Percentiles rank a stretch among this genome's conserved stretches.
phyloP scores from a whole-genome alignment of 1,140 invertebrate genomes.

The Lasioglossum baleicum region DNA sequence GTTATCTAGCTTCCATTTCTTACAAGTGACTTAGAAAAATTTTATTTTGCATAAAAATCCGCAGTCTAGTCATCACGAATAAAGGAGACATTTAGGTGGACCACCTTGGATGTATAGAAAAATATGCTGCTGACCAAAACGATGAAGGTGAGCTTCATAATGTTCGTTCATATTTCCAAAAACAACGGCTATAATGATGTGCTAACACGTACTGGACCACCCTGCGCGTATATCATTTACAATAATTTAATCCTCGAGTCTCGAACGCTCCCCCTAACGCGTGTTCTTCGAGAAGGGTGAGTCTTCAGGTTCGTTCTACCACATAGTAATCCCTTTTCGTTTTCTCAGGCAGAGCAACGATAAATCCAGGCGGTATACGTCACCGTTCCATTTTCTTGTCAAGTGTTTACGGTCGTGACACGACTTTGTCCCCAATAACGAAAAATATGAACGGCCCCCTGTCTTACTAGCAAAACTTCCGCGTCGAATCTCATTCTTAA shows the following conservation, averaged over 20 bases:
- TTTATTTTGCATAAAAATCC: too few species aligned
- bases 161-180: too few species aligned
- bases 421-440: neutral
- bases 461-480: neutral
- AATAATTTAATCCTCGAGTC: neutral
- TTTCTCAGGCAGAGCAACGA: neutral
- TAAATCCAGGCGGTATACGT: neutral
- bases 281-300: neutral
- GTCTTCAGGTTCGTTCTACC: neutral
- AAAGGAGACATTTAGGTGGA: too few species aligned
- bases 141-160: too few species aligned
- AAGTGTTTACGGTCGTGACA: neutral
- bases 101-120: too few species aligned
- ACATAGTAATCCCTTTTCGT: neutral
- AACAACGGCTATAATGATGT: too few species aligned
- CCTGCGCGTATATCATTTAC: neutral
- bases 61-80: too few species aligned
- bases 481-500: conserved; percentile 4
- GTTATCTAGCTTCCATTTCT: too few species aligned
- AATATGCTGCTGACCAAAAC: too few species aligned
- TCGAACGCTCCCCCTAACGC: neutral
- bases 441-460: conserved; percentile 8
- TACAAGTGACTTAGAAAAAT: too few species aligned
- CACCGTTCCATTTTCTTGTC: neutral
- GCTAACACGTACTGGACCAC: too few species aligned